Percentiles rank a stretch among this genome's conserved stretches.
phyloP scores from a whole-genome alignment of 1,140 invertebrate species.

The Drosophila seguyi region DNA sequence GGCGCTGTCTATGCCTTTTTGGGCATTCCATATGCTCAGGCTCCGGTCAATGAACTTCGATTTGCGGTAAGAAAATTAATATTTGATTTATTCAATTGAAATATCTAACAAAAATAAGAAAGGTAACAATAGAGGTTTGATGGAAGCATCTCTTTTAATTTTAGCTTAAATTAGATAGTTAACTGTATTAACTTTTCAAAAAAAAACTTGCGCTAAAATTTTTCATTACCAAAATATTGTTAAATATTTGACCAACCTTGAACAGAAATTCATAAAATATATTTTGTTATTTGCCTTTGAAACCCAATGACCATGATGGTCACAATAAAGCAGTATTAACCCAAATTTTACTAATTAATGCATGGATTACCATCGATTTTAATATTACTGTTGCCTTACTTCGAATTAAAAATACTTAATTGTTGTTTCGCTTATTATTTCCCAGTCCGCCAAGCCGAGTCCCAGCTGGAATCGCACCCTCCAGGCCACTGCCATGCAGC shows the following conservation, averaged over 20 bases:
- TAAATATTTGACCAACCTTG: background rate
- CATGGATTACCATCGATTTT: background rate
- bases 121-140: background rate
- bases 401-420: background rate
- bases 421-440: background rate
- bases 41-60: slow-evolving; percentile 87
- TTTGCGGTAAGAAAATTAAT: slow-evolving; percentile 85
- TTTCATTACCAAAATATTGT: background rate
- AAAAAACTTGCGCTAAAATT: background rate
- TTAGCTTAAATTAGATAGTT: background rate
- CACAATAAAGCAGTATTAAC: background rate
- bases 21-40: slow-evolving; percentile 89
- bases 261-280: background rate
- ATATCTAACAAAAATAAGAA: background rate
- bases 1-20: slow-evolving; percentile 87
- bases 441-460: slow-evolving; percentile 85
- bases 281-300: background rate
- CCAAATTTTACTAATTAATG: background rate
- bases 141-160: background rate
- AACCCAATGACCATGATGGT: slow-evolving; percentile 1
- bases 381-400: background rate
- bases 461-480: slow-evolving; percentile 86
- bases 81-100: background rate
- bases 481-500: slow-evolving; percentile 85
- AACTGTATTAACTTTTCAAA: background rate